These are phyloP conservation scores for Alligator sinensis DNA, from an alignment of 2,113 vertebrate genomes.

Conservation along the genomic window DNA sequence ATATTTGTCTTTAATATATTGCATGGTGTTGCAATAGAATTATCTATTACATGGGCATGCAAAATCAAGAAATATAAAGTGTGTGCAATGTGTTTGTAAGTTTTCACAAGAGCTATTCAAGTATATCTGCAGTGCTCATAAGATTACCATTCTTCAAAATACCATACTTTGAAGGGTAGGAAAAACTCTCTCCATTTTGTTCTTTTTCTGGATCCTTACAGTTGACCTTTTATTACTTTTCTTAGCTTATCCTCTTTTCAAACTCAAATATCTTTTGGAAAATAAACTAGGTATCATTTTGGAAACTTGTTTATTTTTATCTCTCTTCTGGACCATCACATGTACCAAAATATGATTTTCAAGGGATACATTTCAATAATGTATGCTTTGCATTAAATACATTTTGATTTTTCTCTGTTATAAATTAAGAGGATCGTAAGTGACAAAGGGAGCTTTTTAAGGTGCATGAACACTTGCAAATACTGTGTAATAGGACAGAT, in stretches of 20 bases:
- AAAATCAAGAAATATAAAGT: constrained; percentile 9
- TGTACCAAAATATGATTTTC: neutral
- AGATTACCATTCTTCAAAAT: neutral
- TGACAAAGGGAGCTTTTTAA: neutral
- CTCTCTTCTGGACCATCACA: neutral
- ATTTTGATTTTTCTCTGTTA: neutral
- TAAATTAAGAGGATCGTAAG: neutral
- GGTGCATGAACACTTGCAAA: neutral
- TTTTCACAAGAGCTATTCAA: neutral
- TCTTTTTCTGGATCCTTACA: neutral
- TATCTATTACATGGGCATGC: constrained; percentile 12
- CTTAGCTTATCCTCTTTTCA: neutral
- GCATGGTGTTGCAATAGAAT: neutral
- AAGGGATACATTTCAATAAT: neutral
- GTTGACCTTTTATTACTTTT: neutral
- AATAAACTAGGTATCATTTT: neutral
- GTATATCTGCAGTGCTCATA: neutral
- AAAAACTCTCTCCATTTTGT: accelerated
- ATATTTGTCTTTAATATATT: constrained; percentile 30
- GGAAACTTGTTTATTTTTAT: neutral
- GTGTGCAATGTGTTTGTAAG: neutral
- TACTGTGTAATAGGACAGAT: neutral
- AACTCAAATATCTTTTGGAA: neutral
- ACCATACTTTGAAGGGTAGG: neutral
- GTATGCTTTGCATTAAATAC: neutral